Evolutionary conservation across 2,888 invertebrate species (phyloP).

Genomic region (Loripinus fragilis): DNA sequence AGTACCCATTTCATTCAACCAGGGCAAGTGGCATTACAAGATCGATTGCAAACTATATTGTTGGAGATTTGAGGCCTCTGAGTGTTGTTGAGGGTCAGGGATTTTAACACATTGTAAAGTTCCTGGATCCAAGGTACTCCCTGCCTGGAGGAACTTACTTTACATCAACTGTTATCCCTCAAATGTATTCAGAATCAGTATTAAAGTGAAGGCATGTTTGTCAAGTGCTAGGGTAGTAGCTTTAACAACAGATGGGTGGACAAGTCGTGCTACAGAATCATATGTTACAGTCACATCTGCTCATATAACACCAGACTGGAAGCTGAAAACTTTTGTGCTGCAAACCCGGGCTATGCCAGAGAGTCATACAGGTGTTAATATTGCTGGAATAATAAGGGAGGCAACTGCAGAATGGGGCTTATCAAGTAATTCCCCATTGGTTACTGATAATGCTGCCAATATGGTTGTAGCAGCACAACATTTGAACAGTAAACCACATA

Average conservation of each 20-base stretch:
- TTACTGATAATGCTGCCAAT: slow-evolving; percentile 47
- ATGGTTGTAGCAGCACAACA: slow-evolving; percentile 36
- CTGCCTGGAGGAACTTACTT: slow-evolving; percentile 24
- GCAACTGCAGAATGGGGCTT: slow-evolving; percentile 35
- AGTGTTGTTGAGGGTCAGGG: too few species aligned
- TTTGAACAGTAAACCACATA: slow-evolving; percentile 28
- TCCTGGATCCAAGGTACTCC: slow-evolving; percentile 19
- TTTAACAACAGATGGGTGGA: slow-evolving; percentile 30
- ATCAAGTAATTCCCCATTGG: slow-evolving; percentile 20
- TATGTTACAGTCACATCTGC: slow-evolving; percentile 26
- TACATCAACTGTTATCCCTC: slow-evolving; percentile 24
- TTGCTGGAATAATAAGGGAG: slow-evolving; percentile 25
- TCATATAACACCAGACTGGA: slow-evolving; percentile 37
- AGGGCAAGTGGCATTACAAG: too few species aligned
- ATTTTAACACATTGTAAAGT: slow-evolving; percentile 23
- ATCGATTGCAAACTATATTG: too few species aligned
- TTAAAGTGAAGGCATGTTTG: slow-evolving; percentile 23
- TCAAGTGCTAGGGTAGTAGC: slow-evolving; percentile 25
- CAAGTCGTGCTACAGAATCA: slow-evolving; percentile 19
- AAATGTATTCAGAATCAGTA: slow-evolving; percentile 21
- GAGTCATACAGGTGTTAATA: slow-evolving; percentile 34
- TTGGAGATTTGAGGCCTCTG: slow-evolving; percentile 19
- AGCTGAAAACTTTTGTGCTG: slow-evolving; percentile 15
- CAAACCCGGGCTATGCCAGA: slow-evolving; percentile 33
- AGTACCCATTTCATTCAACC: slow-evolving; percentile 12